A percentile compares a stretch with the other conserved stretches of the same genome.
These are phyloP conservation scores for Phyllostomus discolor DNA, from an alignment of 2,113 vertebrate species.

Conservation along the genomic window DNA sequence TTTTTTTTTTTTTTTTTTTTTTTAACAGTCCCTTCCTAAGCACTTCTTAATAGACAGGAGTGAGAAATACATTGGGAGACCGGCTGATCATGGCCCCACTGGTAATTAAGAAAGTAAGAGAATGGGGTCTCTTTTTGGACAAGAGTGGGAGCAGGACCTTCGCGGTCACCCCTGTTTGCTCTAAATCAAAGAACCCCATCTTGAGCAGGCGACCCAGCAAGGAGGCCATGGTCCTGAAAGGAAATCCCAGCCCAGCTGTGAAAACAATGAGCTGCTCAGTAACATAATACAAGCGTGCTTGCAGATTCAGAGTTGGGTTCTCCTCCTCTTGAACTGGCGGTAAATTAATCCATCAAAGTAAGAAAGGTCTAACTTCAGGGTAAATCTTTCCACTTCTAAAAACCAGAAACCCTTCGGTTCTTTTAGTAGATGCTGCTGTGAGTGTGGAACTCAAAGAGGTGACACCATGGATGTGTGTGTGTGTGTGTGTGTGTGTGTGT, in stretches of 20 bases:
- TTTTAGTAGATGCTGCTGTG: neutral
- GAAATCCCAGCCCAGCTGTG: constrained; percentile 27
- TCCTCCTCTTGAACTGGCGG: neutral
- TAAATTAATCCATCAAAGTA: constrained; percentile 20
- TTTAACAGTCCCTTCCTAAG: neutral
- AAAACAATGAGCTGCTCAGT: neutral
- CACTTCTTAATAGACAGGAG: constrained; percentile 5
- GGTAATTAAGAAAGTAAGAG: neutral
- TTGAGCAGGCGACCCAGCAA: neutral
- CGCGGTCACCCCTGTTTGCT: neutral
- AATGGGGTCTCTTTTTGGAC: neutral
- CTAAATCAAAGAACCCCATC: neutral
- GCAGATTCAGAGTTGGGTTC: neutral
- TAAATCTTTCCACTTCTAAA: neutral
- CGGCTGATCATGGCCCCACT: neutral
- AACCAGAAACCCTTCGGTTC: neutral
- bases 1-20: neutral
- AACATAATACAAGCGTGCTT: accelerated
- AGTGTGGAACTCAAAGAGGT: neutral
- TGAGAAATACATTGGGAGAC: neutral
- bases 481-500: neutral
- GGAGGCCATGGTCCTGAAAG: neutral
- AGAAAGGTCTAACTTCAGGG: neutral
- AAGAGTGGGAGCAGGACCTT: neutral
- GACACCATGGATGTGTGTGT: neutral